A percentile compares a stretch with the other conserved stretches of the same genome.
These are phyloP conservation scores for Ceramica pisi DNA, from an alignment of 2,888 invertebrate genomes.

Conservation along the genomic window DNA sequence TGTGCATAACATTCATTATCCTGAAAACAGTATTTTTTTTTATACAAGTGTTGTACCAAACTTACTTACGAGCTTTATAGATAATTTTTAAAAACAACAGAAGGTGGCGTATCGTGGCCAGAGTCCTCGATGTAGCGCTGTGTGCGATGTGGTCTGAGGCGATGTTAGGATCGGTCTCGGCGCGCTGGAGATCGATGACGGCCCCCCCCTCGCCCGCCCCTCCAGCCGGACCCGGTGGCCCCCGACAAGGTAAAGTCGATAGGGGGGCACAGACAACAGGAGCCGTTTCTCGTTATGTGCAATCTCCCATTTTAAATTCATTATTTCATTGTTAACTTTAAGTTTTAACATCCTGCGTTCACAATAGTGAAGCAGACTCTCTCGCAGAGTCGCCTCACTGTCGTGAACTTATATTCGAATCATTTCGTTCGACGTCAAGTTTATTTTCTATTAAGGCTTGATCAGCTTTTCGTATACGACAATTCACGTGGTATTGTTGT, in stretches of 20 bases:
- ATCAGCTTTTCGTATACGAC: conserved; percentile 80
- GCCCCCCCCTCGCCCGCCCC: conserved; percentile 67
- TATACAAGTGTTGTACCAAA: conserved; percentile 68
- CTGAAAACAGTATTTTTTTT: conserved; percentile 64
- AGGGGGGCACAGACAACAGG: conserved; percentile 85
- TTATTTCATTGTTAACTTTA: conserved; percentile 74
- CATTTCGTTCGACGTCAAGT: conserved; percentile 63
- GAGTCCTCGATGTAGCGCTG: conserved; percentile 88
- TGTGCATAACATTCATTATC: conserved; percentile 68
- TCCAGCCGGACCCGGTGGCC: conserved; percentile 65
- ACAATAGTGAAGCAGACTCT: conserved; percentile 63
- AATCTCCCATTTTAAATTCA: conserved; percentile 83
- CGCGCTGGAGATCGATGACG: conserved; percentile 67
- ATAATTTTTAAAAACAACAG: conserved; percentile 90
- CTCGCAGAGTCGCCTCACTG: conserved; percentile 40
- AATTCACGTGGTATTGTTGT: conserved; percentile 81
- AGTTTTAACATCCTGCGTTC: conserved; percentile 69
- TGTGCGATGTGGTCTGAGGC: conserved; percentile 89
- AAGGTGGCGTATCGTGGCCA: conserved; percentile 89
- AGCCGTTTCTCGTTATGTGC: conserved; percentile 85
- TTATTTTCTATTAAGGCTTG: conserved; percentile 66
- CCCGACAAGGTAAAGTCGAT: conserved; percentile 85
- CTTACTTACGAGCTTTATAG: conserved; percentile 86
- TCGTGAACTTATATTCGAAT: conserved; percentile 53
- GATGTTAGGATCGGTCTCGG: conserved; percentile 85